These are phyloP conservation scores for Phrixothrix hirtus DNA, from an alignment of 2,888 invertebrate genomes.

Conservation along the genomic window DNA sequence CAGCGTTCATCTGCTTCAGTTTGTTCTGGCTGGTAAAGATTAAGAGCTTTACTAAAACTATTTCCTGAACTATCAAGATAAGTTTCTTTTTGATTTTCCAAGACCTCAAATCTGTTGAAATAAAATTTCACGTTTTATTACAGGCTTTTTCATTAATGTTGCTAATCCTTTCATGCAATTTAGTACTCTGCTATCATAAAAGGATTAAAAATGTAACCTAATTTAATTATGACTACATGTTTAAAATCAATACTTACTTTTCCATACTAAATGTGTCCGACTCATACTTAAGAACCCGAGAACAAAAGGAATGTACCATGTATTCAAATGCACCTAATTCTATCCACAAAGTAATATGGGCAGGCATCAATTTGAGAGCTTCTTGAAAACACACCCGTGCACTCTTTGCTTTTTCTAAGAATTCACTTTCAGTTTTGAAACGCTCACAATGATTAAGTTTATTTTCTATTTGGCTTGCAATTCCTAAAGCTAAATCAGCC, in stretches of 20 bases:
- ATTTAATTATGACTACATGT: no score
- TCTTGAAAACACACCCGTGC: conserved; percentile 81
- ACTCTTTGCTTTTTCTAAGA: conserved; percentile 70
- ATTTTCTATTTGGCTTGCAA: conserved; percentile 76
- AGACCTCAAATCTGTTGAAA: conserved; percentile 64
- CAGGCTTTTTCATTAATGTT: no score
- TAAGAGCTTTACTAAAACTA: conserved; percentile 75
- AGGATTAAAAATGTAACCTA: no score
- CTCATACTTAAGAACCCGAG: conserved; percentile 81
- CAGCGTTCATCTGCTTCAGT: conserved; percentile 80
- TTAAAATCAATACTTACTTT: conserved; percentile 53
- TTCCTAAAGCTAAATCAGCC: conserved; percentile 87
- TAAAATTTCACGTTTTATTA: no score
- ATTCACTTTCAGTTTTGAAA: conserved; percentile 64
- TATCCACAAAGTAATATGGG: conserved; percentile 79
- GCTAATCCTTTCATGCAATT: no score
- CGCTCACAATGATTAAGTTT: conserved; percentile 76
- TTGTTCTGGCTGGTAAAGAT: conserved; percentile 63
- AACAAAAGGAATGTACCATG: conserved; percentile 87
- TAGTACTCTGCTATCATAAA: no score
- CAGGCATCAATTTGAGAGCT: conserved; percentile 75
- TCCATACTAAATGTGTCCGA: conserved; percentile 75
- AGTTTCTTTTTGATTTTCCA: conserved; percentile 77
- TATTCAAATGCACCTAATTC: conserved; percentile 92
- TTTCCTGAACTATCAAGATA: conserved; percentile 78